These are phyloP conservation scores for Choloepus didactylus DNA, from an alignment of 2,797 vertebrate species.

Conservation along the genomic window DNA sequence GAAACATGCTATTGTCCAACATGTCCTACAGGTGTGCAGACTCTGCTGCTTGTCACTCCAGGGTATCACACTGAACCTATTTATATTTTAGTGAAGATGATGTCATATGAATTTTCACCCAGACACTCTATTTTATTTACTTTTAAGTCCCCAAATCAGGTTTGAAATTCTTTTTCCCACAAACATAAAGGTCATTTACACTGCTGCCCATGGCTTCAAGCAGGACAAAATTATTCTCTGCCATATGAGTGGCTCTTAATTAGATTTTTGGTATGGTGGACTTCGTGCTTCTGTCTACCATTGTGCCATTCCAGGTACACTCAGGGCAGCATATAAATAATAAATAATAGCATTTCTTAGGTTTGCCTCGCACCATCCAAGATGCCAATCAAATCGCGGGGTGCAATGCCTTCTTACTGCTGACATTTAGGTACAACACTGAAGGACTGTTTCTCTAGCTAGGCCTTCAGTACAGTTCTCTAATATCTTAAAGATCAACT, in stretches of 20 bases:
- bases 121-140: slow-evolving; percentile 50
- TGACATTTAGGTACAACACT: slow-evolving; percentile 88
- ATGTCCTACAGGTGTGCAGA: not conserved
- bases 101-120: not conserved
- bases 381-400: slow-evolving; percentile 6
- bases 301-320: slow-evolving; percentile 1
- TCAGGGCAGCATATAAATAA: slow-evolving; percentile 74
- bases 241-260: not conserved
- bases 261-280: slow-evolving; percentile 5
- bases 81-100: slow-evolving; percentile 7
- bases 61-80: not conserved
- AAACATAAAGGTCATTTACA: slow-evolving; percentile 50
- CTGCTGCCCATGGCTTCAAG: not conserved
- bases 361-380: slow-evolving; percentile 66
- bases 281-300: not conserved
- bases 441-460: slow-evolving; percentile 84
- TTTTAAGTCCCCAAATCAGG: not conserved
- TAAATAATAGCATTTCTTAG: slow-evolving; percentile 74
- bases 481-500: slow-evolving; percentile 89
- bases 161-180: slow-evolving; percentile 57
- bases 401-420: slow-evolving; percentile 75
- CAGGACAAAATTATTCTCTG: not conserved
- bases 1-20: not conserved
- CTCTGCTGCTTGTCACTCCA: not conserved
- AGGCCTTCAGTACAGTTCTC: slow-evolving; percentile 82